Percentiles rank a stretch among this genome's conserved stretches.
phyloP scores from a whole-genome alignment of 2,888 invertebrate genomes.

The Himalopsyche japonica region DNA sequence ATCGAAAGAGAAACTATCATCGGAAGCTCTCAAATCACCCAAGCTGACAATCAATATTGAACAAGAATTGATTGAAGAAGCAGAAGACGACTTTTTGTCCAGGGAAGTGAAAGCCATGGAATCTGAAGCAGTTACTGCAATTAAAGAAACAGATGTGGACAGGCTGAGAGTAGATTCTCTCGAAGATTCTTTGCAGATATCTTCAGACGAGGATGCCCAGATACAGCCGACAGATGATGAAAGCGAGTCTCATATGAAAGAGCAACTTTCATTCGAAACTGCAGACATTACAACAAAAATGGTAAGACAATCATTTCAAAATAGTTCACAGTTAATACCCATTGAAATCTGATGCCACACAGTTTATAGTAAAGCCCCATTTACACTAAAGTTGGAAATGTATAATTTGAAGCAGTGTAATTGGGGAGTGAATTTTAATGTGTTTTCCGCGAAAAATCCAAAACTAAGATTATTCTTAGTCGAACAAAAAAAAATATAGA shows the following conservation, averaged over 20 bases:
- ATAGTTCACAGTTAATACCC: too few species aligned
- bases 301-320: constrained; percentile 6
- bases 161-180: constrained; percentile 34
- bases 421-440: too few species aligned
- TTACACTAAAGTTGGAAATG: too few species aligned
- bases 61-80: constrained; percentile 24
- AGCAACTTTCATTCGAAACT: constrained; percentile 21
- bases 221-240: constrained; percentile 39
- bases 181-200: constrained; percentile 39
- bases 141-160: constrained; percentile 33
- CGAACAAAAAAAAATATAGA: too few species aligned
- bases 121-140: constrained; percentile 36
- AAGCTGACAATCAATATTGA: constrained; percentile 29
- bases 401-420: too few species aligned
- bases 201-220: constrained; percentile 40
- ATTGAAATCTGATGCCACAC: too few species aligned
- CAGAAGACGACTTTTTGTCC: constrained; percentile 12
- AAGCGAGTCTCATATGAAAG: constrained; percentile 35
- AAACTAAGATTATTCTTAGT: too few species aligned
- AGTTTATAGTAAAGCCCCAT: too few species aligned
- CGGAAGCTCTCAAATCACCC: constrained; percentile 26
- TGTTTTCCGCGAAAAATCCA: too few species aligned
- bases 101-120: constrained; percentile 33
- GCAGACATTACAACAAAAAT: constrained; percentile 12
- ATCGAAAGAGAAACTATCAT: constrained; percentile 17